A percentile compares a stretch with the other conserved stretches of the same genome.
phyloP scores from a whole-genome alignment of 2,113 vertebrate species.

The Puma concolor region DNA sequence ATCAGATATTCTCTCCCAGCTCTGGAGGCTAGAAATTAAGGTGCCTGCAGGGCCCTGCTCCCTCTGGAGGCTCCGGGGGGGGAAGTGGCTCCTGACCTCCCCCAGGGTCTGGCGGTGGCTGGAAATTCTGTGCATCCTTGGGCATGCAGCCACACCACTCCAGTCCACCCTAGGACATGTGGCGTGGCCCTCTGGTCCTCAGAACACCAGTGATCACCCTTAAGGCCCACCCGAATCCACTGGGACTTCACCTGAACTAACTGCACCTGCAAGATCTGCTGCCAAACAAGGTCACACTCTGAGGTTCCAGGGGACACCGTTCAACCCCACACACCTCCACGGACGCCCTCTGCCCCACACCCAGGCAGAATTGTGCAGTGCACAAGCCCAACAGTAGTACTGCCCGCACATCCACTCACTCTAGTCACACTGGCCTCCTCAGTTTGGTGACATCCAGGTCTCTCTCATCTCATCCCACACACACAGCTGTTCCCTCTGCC shows the following conservation, averaged over 20 bases:
- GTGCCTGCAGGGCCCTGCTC: background rate
- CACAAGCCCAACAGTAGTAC: background rate
- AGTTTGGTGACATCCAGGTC: background rate
- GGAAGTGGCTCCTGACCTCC: background rate
- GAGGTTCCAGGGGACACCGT: background rate
- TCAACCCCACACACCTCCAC: background rate
- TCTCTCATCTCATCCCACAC: background rate
- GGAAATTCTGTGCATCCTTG: too few species aligned
- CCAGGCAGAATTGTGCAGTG: rapidly evolving
- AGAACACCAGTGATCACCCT: background rate
- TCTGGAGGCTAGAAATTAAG: background rate
- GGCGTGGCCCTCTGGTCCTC: background rate
- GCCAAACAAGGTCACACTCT: background rate
- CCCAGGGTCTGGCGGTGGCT: background rate
- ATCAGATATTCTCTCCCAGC: background rate
- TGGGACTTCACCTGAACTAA: background rate
- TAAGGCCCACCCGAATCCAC: background rate
- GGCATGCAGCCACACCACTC: background rate
- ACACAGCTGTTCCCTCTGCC: background rate
- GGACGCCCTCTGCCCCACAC: background rate
- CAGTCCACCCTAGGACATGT: background rate
- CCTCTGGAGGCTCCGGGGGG: background rate
- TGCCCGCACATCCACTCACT: background rate
- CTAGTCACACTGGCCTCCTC: background rate
- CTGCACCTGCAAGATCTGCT: background rate